Evolutionary conservation across 2,797 vertebrate genomes (phyloP).

Genomic region (Micrastur ruficollis): DNA sequence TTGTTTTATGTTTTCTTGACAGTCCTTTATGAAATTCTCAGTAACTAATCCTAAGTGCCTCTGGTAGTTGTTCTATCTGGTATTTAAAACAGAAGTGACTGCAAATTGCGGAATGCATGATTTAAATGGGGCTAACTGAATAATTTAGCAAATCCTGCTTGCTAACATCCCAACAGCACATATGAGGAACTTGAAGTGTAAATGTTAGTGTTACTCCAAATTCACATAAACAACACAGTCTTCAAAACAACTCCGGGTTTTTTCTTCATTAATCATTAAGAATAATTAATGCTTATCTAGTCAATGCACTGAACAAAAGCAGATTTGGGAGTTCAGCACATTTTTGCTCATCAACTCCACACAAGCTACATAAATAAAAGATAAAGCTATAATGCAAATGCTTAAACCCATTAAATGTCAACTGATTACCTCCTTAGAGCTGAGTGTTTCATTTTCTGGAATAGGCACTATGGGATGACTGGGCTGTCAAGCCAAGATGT

Average conservation of each 20-base stretch:
- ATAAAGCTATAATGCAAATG: neutral
- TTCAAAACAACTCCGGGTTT: neutral
- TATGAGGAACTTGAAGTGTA: neutral
- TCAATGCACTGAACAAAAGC: neutral
- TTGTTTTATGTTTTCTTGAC: neutral
- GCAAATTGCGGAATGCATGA: neutral
- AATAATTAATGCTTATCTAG: neutral
- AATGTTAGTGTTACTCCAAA: neutral
- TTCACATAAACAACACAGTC: neutral
- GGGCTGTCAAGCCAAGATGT: slow-evolving; percentile 58
- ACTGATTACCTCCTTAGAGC: slow-evolving; percentile 73
- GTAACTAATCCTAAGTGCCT: neutral
- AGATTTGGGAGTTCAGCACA: neutral
- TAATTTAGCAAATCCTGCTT: neutral
- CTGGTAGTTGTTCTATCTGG: neutral
- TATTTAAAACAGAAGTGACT: neutral
- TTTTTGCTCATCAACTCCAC: neutral
- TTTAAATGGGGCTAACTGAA: neutral
- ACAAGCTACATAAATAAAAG: neutral
- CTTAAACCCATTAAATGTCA: neutral
- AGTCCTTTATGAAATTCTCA: neutral
- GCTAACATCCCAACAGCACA: neutral
- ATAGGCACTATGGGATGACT: slow-evolving; percentile 76
- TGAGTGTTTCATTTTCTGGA: slow-evolving; percentile 76
- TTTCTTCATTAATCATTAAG: neutral